Base-by-base conservation (phyloP, 92 coral and sea anemone species). In the Porites rus region DNA sequence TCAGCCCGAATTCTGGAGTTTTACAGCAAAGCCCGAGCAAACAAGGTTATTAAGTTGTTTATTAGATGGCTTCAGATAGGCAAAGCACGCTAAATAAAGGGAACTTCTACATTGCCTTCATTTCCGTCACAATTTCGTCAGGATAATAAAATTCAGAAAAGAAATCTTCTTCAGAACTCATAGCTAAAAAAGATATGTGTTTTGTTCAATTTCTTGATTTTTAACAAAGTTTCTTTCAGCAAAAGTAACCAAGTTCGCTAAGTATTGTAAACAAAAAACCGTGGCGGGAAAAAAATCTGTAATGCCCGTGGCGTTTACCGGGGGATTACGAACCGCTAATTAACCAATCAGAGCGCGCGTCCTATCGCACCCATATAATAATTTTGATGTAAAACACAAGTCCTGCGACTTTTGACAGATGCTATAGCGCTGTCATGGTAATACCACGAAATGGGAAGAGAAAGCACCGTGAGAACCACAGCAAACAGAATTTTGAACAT, bases 1-100 rank as follows among this genome's bases (percentile, higher is more conserved):
- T 74, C 79, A 74, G 78, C 78, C 78, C 78, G 12, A 74, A 74
- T 13, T 69, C 74, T 69, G 50, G 74, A 69, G n/a, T 69, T 69
- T 69, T 69, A 69, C 74, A 69, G 28, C 22, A 70, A 70, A 70
- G 75, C 8, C 75, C 50, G 75, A 70, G 75, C 75, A 70, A 70
- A 70, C 75, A 70, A 19, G 75, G 53, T 22, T 70, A 70, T 70
- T 70, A 61, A 61, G 65, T 61, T 61, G 21, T 61, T 61, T 61
- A 17, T 61, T 61, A 61, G 0, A 14, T 61, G 65, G 65, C 65
- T 61, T 61, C 65, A 17, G 17, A n/a, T 25, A 25, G 73, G 73
- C 43, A 69, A 69, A 69, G 73, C 73, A 17, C 70, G 70, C 70
- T 2, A 65, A 65, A 65, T 19, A 65, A 43, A 65, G 70, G 20